Base-by-base conservation (phyloP, 1,140 invertebrate genomes). In the Pogonomyrmex californicus region DNA sequence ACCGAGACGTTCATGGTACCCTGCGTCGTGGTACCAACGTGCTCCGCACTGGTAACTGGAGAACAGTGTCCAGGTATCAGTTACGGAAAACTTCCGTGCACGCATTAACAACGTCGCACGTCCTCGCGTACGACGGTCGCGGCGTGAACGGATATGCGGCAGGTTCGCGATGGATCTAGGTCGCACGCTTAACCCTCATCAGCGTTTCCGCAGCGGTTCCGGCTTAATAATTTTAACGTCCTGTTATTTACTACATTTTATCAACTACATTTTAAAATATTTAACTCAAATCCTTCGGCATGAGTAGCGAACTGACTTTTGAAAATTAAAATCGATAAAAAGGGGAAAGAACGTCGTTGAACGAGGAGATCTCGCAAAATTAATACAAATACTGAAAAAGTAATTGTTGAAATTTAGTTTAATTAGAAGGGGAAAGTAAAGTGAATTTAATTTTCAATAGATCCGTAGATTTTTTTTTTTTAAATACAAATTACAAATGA, bases 81-180 rank as follows among this genome's bases (percentile, higher is more conserved):
- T 93, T 93, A 93, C 93, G 90, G 90, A 92, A 93, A 92, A 93
- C 92, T 93, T 91, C 91, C 91, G 90, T 89, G 87, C 91, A 90
- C 90, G 90, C 90, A 90, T 91, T 91, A 91, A 91, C 89, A 90
- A 91, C 89, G 89, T 90, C 87, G 86, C 86, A 90, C 87, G 89
- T 90, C 87, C 89, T 91, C 88, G 62, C 88, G 63, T 77, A 90
- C 88, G 82, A 86, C 58, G 88, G 88, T 87, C 88, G 77, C 86
- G 63, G 41, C 30, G 86, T 38, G 75, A 88, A 90, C 86, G 71
- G 86, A 87, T 91, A 91, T 73, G 87, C 88, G 88, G 88, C 90
- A 90, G 90, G 90, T 91, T 78, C 83, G 88, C 51, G 75, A 83
- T 88, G 78, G 78, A 91, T 91, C 89, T 91, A 78, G 89, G 89